These are phyloP conservation scores for Synodontis membranacea DNA, from an alignment of 2,113 vertebrate genomes.

Conservation along the genomic window DNA sequence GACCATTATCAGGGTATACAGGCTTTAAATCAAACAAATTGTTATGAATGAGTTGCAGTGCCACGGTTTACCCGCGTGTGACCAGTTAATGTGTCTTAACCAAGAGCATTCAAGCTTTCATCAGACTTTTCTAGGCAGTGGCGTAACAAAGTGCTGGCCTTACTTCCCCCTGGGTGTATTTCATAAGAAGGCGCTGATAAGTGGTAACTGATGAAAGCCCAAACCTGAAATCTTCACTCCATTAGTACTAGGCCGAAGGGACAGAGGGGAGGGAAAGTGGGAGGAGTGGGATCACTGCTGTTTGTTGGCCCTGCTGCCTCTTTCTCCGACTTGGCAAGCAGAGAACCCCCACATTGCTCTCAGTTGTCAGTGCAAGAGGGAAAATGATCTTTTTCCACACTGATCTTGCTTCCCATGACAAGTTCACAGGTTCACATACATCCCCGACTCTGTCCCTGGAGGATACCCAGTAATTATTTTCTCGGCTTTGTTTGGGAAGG, in stretches of 20 bases:
- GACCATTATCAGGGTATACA: not conserved
- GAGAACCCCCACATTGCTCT: constrained; percentile 7
- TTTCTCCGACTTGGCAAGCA: constrained; percentile 32
- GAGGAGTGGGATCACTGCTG: constrained; percentile 30
- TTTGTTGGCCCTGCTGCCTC: constrained; percentile 32
- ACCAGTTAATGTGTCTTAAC: constrained; percentile 28
- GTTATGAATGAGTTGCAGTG: not conserved
- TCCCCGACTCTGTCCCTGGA: constrained; percentile 30
- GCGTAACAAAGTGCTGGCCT: constrained; percentile 14
- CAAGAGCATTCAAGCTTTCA: constrained; percentile 34
- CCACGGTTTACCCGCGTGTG: constrained; percentile 2
- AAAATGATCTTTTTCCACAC: constrained; percentile 49
- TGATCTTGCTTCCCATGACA: constrained; percentile 23
- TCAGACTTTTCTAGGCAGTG: constrained; percentile 22
- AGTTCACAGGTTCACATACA: constrained; percentile 47
- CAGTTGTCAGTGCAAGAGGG: constrained; percentile 27
- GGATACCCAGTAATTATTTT: constrained; percentile 53
- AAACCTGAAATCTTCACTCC: constrained; percentile 38
- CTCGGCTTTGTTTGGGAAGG: constrained; percentile 35
- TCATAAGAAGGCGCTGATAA: constrained; percentile 33
- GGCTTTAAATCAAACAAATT: constrained; percentile 18
- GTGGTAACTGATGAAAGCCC: constrained; percentile 27
- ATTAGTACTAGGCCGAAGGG: constrained; percentile 25
- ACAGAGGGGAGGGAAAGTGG: constrained; percentile 1
- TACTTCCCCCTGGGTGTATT: constrained; percentile 18